Conservation (phyloP, 2,888 invertebrate species). For the Hoplodrina ambigua region DNA sequence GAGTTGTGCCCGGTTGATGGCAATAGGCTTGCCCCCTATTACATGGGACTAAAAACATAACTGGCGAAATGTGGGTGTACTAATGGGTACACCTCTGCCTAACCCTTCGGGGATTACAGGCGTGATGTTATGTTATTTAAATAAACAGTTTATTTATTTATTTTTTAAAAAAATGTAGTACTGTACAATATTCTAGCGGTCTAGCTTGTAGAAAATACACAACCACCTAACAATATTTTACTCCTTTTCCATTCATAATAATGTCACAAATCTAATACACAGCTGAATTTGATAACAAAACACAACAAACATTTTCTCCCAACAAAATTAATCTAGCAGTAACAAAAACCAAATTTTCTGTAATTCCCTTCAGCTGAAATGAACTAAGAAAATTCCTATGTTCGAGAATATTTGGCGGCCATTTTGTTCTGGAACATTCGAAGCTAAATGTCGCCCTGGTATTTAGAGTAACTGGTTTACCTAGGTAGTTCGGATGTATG, state of each 20-base stretch:
- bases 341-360: conserved; percentile 40
- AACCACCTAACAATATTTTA: too few species aligned
- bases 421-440: conserved; percentile 36
- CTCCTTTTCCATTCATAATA: not conserved
- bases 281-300: conserved; percentile 2
- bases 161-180: too few species aligned
- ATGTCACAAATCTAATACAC: not conserved
- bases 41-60: too few species aligned
- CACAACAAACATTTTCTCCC: conserved; percentile 17
- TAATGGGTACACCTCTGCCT: too few species aligned
- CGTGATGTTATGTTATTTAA: too few species aligned
- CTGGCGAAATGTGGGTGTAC: too few species aligned
- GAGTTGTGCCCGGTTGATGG: too few species aligned
- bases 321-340: conserved; percentile 26
- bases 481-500: not conserved
- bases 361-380: conserved; percentile 40
- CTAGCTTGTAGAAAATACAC: too few species aligned
- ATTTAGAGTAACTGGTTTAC: conserved; percentile 38
- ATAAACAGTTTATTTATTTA: too few species aligned
- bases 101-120: too few species aligned
- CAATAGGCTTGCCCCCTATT: too few species aligned
- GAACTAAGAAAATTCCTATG: conserved; percentile 35
- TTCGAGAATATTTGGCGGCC: conserved; percentile 34
- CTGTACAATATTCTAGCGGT: too few species aligned
- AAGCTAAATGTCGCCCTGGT: conserved; percentile 45